phyloP scores from a whole-genome alignment of 2,797 vertebrate genomes.

The Artibeus lituratus region DNA sequence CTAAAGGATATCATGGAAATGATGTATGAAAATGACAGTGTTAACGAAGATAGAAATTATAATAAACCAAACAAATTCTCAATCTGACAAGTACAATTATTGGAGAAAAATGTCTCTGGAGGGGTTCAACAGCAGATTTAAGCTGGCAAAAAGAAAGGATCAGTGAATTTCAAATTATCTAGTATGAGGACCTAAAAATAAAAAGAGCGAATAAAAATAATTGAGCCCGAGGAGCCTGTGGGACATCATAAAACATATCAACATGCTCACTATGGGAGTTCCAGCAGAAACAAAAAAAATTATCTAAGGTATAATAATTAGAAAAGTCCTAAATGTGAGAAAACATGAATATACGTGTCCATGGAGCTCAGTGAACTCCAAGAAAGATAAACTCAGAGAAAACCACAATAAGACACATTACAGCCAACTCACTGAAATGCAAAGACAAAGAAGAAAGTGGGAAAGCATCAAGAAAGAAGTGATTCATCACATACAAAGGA shows the following conservation, averaged over 20 bases:
- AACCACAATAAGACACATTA: not conserved
- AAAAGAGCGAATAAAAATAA: not conserved
- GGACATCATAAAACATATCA: not conserved
- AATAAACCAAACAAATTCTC: not conserved
- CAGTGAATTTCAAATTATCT: not conserved
- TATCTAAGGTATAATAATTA: not conserved
- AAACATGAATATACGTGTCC: not conserved
- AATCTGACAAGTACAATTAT: not conserved
- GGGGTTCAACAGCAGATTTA: too few species aligned
- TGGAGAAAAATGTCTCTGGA: not conserved
- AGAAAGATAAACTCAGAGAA: not conserved
- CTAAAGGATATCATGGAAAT: not conserved
- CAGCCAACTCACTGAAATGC: not conserved
- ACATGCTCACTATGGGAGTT: not conserved
- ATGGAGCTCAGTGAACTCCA: not conserved
- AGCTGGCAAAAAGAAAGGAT: not conserved
- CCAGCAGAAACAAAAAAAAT: not conserved
- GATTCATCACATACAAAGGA: too few species aligned
- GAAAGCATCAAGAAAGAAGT: not conserved
- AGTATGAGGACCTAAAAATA: not conserved
- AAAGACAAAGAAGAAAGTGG: not conserved
- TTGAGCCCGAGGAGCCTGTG: too few species aligned
- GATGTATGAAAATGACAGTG: not conserved
- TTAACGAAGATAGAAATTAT: not conserved
- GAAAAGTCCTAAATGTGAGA: not conserved